Percentiles rank a stretch among this genome's conserved stretches.
These are phyloP conservation scores for Sinosuthora webbiana DNA, from an alignment of 2,113 vertebrate genomes.

Conservation along the genomic window DNA sequence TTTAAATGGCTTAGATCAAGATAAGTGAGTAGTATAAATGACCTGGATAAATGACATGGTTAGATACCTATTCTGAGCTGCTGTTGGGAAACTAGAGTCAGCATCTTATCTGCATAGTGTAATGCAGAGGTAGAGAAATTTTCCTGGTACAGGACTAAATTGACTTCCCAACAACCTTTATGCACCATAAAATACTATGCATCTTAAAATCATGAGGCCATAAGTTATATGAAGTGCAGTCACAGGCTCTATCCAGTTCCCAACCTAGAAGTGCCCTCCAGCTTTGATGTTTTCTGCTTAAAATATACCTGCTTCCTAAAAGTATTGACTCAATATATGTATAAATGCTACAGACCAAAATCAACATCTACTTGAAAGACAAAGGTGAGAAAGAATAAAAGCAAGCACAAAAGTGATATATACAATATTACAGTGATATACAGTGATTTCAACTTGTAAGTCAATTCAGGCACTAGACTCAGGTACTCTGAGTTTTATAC, in stretches of 20 bases:
- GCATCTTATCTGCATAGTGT: background rate
- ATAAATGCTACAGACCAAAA: background rate
- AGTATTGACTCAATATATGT: background rate
- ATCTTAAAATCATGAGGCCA: background rate
- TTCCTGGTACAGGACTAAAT: background rate
- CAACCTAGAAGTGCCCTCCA: background rate
- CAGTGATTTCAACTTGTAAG: background rate
- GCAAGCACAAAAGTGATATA: rapidly evolving
- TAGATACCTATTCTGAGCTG: background rate
- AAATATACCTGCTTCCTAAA: background rate
- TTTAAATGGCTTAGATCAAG: background rate
- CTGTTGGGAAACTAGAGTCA: background rate
- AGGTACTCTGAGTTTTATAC: background rate
- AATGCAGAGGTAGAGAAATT: background rate
- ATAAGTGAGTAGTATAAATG: background rate
- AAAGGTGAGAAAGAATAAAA: background rate
- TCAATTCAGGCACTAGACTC: background rate
- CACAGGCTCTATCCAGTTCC: background rate
- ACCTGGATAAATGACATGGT: background rate
- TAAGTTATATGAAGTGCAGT: background rate
- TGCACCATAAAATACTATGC: background rate
- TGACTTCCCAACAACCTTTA: background rate
- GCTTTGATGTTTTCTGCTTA: background rate
- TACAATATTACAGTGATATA: background rate
- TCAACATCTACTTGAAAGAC: background rate